Base-by-base conservation (phyloP, 2,888 invertebrate genomes). In the Alentia gelatinosa region DNA sequence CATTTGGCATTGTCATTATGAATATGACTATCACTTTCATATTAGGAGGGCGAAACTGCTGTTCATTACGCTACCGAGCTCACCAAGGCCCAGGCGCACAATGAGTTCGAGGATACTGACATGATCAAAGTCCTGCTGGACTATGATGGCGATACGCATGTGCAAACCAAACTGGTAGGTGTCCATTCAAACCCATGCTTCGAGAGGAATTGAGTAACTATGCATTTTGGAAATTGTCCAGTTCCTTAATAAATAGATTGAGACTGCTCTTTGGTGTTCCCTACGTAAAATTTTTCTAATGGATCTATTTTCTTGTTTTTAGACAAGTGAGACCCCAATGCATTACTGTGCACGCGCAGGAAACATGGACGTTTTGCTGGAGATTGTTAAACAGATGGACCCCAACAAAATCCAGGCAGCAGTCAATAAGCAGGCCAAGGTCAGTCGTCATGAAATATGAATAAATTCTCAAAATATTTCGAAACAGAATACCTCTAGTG, bases 301-400 rank as follows among this genome's bases (percentile, higher is more conserved):
- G n/a, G n/a, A n/a, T n/a, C n/a, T n/a, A n/a, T n/a, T n/a, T n/a
- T n/a, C n/a, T n/a, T n/a, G 4, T 42, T 84, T 84, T 5, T 97
- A 98, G 96, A 98, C 98, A 26, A 97, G 98, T 94, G 99, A 99
- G 96, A 98, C 99, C 0, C 98, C 98, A 0, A 98, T 99, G 94
- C 99, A 99, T 96, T 98, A 98, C 95, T 98, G 98, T 94, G 99
- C 99, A 0, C 97, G 98, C 33, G 98, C 98, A 5, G 99, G 99
- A 30, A 99, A 99, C 96, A 99, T 99, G 95, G 98, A 99, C 94
- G 98, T 99, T 7, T 97, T 99, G 94, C 97, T 97, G 94, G 99
- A 99, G 96, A 99, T 99, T 97, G 98, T 99, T 79, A 97, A 98
- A 68, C 98, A 98, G 94, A 98, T 99, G 97, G 97, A 98, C 23